phyloP scores from a whole-genome alignment of 2,888 invertebrate species.

The Cheilosia pagana region DNA sequence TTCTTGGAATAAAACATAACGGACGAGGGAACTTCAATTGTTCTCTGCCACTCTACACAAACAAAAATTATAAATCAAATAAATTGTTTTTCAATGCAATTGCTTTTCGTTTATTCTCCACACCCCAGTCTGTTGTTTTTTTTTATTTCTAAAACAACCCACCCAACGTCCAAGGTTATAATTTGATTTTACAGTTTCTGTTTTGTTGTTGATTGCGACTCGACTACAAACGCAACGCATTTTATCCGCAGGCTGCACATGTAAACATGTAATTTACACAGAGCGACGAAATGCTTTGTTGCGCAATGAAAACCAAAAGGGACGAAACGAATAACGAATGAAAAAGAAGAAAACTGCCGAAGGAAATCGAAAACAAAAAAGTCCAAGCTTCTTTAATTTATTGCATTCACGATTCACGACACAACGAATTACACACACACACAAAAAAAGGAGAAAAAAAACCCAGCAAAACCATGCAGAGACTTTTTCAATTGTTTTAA shows the following conservation, averaged over 20 bases:
- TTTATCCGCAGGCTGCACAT: conserved; percentile 16
- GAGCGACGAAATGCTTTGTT: neutral
- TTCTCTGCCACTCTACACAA: conserved; percentile 3
- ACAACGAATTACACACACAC: conserved; percentile 27
- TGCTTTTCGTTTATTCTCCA: conserved; percentile 16
- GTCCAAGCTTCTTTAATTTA: conserved; percentile 26
- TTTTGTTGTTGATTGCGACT: conserved; percentile 26
- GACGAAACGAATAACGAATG: neutral
- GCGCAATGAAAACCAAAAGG: conserved; percentile 15
- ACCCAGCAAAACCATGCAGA: neutral
- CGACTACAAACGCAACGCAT: conserved; percentile 27
- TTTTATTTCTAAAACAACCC: conserved; percentile 7
- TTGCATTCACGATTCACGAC: conserved; percentile 7
- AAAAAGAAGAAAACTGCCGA: neutral
- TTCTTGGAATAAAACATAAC: neutral
- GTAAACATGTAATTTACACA: conserved; percentile 22
- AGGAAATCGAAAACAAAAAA: conserved; percentile 15
- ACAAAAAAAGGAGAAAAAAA: neutral
- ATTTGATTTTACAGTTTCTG: conserved; percentile 20
- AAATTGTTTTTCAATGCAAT: conserved; percentile 54
- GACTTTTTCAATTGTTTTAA: conserved; percentile 9
- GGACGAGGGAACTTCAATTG: conserved; percentile 37
- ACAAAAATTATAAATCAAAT: conserved; percentile 32
- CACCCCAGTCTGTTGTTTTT: neutral
- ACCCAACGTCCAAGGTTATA: conserved; percentile 16